Conservation (phyloP, 1,140 invertebrate species). For the Hyposmocoma kahamanoa region DNA sequence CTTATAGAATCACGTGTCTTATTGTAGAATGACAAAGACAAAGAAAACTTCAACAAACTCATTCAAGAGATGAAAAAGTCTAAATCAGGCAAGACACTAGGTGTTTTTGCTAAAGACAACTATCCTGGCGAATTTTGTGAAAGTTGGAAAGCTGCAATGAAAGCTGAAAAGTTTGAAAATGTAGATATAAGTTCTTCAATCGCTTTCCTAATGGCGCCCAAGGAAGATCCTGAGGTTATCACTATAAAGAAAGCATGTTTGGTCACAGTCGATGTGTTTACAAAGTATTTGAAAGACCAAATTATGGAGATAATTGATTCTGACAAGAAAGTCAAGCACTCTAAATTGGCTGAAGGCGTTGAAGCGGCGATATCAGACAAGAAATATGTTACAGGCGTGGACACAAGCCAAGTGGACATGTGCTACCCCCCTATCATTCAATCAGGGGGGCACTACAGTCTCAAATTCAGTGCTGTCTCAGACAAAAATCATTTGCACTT, state of each 20-base stretch:
- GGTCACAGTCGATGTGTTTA: conserved; percentile 96
- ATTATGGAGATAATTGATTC: conserved; percentile 99
- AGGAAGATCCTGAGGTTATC: conserved; percentile 94
- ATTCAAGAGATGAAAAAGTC: conserved; percentile 90
- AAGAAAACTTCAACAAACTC: conserved; percentile 93
- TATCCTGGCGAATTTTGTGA: conserved; percentile 95
- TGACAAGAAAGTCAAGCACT: conserved; percentile 96
- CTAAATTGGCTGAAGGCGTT: conserved; percentile 95
- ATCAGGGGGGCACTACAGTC: conserved; percentile 96
- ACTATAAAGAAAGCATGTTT: conserved; percentile 96
- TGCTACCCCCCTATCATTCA: conserved; percentile 99
- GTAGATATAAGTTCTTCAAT: conserved; percentile 91
- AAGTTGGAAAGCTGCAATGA: conserved; percentile 87
- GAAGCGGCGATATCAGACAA: conserved; percentile 93
- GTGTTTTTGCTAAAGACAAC: conserved; percentile 96
- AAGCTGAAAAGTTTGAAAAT: conserved; percentile 86
- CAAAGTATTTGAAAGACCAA: conserved; percentile 97
- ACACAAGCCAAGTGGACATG: conserved; percentile 92
- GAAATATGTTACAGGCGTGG: conserved; percentile 94
- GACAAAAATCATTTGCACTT: conserved; percentile 97
- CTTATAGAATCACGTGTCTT: neutral
- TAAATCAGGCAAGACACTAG: conserved; percentile 91
- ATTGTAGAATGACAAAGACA: conserved; percentile 94
- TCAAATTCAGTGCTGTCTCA: conserved; percentile 96
- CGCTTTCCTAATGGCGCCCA: conserved; percentile 93